Base-by-base conservation (phyloP, 2,797 vertebrate species). In the Microctenopoma steveboyesi region DNA sequence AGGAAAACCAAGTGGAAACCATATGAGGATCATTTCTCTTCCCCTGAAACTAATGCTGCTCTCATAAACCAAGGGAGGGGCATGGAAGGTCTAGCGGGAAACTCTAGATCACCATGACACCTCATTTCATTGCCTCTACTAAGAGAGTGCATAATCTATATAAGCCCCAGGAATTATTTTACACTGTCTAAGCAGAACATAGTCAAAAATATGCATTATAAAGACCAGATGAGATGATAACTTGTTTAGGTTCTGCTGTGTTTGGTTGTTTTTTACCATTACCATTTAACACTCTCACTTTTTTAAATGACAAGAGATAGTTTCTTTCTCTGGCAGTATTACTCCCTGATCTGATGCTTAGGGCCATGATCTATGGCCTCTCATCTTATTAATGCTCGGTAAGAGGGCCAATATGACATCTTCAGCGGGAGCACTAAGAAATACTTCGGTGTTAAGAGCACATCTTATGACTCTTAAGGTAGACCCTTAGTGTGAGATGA, bases 121-220 rank as follows among this genome's bases (percentile, higher is more conserved):
- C 86, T 78, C 84, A 86, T 86, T 91, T 91, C 86, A 91, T 91
- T 90, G 82, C 63, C 79, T 77, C 77, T 62, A 61, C 83, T 62
- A 64, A 76, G 80, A 87, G 91, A 91, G 85, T 88, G 88, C 83
- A 78, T 75, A 85, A 86, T 93, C 85, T 71, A 90, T 89, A 85
- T 9, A 74, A 83, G 82, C 84, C 79, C 53, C 58, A 84, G 90
- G 94, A 93, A 85, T 95, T 94, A 83, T 92, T 93, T 95, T 95
- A 94, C 94, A 93, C 93, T 72, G 90, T 83, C 92, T 95, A 94
- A 95, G 94, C 94, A 94, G 92, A 95, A 94, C 78, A 86, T 64
- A 77, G 83, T 69, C 69, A 85, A 89, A 89, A 91, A 83, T 87
- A 78, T 57, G 78, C 80, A 85, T 86, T 82, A 90, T 84, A 69